Percentiles rank a stretch among this genome's conserved stretches.
Conservation (phyloP, 2,113 vertebrate species). For the Varanus komodoensis region DNA sequence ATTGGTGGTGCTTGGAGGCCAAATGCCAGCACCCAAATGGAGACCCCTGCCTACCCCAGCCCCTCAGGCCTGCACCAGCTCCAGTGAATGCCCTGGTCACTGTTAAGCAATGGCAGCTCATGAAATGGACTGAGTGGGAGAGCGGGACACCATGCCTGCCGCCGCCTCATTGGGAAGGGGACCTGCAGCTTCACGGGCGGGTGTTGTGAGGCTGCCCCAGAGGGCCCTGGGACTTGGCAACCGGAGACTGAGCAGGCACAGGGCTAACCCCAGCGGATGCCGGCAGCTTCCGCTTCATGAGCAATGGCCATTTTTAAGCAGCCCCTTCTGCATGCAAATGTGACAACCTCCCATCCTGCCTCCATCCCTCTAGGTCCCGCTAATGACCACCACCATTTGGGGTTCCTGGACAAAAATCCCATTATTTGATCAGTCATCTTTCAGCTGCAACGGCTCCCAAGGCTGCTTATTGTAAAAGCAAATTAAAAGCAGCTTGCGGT, state of each 20-base stretch:
- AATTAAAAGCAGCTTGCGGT: background rate
- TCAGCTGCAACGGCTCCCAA: background rate
- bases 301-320: background rate
- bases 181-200: no score
- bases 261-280: background rate
- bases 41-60: background rate
- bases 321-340: background rate
- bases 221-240: background rate
- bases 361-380: background rate
- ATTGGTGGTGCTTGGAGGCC: no score
- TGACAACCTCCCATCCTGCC: background rate
- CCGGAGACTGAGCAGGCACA: background rate
- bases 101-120: no score
- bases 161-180: background rate
- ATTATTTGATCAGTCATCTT: background rate
- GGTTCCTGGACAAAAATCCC: no score
- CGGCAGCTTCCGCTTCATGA: background rate
- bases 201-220: background rate
- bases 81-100: no score
- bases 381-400: no score
- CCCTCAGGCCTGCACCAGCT: background rate
- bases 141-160: background rate
- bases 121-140: background rate
- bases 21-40: background rate
- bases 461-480: background rate